phyloP scores from a whole-genome alignment of 2,113 vertebrate species.

The Lophochroa leadbeateri region DNA sequence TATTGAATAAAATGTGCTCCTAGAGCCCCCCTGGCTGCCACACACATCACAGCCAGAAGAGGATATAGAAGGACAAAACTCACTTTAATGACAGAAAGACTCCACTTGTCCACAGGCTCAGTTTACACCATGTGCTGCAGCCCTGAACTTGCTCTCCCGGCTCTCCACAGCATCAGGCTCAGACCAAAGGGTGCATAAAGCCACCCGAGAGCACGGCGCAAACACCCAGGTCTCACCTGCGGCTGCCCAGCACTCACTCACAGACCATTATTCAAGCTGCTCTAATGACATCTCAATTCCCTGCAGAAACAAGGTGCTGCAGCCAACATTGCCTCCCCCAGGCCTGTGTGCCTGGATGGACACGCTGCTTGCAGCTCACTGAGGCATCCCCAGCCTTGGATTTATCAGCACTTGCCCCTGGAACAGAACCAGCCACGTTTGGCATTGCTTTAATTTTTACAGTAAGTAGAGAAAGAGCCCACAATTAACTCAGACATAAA shows the following conservation, averaged over 20 bases:
- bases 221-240: neutral
- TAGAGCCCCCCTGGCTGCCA: neutral
- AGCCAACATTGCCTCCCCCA: accelerated
- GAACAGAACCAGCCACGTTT: neutral
- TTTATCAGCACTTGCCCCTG: neutral
- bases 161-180: neutral
- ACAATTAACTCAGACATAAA: neutral
- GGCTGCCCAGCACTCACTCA: neutral
- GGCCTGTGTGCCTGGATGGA: neutral
- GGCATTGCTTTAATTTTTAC: neutral
- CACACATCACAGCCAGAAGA: neutral
- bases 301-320: neutral
- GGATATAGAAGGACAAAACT: neutral
- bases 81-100: neutral
- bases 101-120: neutral
- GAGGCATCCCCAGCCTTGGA: neutral
- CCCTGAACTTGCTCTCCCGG: neutral
- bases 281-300: neutral
- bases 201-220: neutral
- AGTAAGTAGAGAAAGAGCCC: neutral
- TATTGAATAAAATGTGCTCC: neutral
- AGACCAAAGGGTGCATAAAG: neutral
- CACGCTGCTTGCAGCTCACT: neutral
- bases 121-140: neutral
- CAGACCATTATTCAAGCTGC: neutral